Conservation (phyloP, 2,797 vertebrate species). For the Chelon labrosus region DNA sequence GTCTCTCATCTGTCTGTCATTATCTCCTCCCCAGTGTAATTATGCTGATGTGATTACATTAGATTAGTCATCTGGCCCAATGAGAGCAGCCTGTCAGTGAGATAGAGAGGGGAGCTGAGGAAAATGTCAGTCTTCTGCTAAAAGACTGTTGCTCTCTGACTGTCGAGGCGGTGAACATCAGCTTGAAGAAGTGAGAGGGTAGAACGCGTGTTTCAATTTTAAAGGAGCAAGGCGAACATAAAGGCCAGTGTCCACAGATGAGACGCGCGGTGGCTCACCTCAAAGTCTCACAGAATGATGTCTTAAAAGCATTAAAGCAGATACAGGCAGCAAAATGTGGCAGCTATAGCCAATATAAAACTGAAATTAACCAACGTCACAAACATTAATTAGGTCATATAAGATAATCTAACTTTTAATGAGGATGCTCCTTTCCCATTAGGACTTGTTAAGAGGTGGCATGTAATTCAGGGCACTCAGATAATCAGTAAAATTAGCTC, state of each 20-base stretch:
- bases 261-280: conserved; percentile 11
- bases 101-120: conserved; percentile 64
- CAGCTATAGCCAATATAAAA: conserved; percentile 9
- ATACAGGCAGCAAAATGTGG: not conserved
- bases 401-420: conserved; percentile 29
- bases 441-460: conserved; percentile 39
- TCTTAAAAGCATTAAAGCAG: conserved; percentile 23
- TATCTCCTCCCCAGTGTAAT: conserved; percentile 82
- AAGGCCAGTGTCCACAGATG: conserved; percentile 23
- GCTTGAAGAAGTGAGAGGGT: conserved; percentile 33
- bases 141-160: conserved; percentile 56
- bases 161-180: conserved; percentile 34
- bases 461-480: conserved; percentile 46
- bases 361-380: conserved; percentile 14
- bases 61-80: conserved; percentile 82
- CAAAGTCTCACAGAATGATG: not conserved
- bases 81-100: conserved; percentile 79
- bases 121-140: conserved; percentile 70
- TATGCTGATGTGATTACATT: conserved; percentile 86
- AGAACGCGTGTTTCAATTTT: conserved; percentile 44
- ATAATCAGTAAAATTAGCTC: conserved; percentile 57
- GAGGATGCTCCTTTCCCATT: conserved; percentile 23
- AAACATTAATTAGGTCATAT: conserved; percentile 16
- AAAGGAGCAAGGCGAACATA: conserved; percentile 29
- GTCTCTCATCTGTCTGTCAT: conserved; percentile 81